Evolutionary conservation across 2,113 vertebrate genomes (phyloP).

Genomic region (Heterochromis multidens): DNA sequence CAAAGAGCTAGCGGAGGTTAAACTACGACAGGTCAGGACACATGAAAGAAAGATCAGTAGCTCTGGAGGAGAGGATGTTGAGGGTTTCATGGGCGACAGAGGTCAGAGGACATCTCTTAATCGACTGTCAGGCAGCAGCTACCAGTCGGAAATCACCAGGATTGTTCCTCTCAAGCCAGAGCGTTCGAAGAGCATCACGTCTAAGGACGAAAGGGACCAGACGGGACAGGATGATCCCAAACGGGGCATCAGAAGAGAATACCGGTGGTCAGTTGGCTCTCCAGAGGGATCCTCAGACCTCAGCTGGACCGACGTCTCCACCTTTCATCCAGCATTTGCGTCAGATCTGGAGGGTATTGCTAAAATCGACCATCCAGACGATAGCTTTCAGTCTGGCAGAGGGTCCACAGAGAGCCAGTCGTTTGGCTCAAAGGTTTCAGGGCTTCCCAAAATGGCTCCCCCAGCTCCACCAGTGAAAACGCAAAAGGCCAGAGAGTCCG

Average conservation of each 20-base stretch:
- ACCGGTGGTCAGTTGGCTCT: conserved; percentile 72
- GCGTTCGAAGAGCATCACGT: conserved; percentile 66
- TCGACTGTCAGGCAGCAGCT: conserved; percentile 63
- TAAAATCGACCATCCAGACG: conserved; percentile 47
- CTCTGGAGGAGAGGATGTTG: conserved; percentile 56
- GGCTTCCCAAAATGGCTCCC: conserved; percentile 68
- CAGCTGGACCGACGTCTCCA: conserved; percentile 55
- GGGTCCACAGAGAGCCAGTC: conserved; percentile 50
- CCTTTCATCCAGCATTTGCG: conserved; percentile 35
- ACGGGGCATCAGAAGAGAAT: conserved; percentile 59
- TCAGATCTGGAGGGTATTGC: conserved; percentile 23
- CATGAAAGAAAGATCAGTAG: conserved; percentile 66
- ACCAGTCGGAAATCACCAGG: conserved; percentile 72
- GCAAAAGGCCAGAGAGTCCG: conserved; percentile 78
- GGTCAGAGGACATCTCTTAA: conserved; percentile 59
- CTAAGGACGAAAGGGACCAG: conserved; percentile 70
- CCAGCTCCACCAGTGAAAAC: conserved; percentile 78
- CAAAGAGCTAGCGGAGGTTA: conserved; percentile 65
- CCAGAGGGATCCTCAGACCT: conserved; percentile 67
- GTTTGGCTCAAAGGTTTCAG: conserved; percentile 51
- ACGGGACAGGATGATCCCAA: conserved; percentile 49
- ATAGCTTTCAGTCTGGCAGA: conserved; percentile 25
- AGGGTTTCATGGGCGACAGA: conserved; percentile 57
- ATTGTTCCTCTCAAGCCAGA: conserved; percentile 80
- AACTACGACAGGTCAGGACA: conserved; percentile 68